Evolutionary conservation across 2,888 invertebrate genomes (phyloP).

Genomic region (Hypercompe scribonia): DNA sequence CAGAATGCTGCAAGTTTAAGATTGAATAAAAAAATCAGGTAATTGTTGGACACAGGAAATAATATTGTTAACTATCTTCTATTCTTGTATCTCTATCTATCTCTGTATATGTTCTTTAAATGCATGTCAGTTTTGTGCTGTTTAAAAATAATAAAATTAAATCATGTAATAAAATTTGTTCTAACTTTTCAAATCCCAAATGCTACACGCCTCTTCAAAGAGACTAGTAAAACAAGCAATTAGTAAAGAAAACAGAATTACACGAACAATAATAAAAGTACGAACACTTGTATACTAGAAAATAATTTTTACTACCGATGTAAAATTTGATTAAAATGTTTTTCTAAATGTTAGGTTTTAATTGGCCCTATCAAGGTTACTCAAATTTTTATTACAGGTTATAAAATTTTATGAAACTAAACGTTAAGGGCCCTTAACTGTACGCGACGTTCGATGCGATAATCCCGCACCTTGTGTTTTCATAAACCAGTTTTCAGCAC

Average conservation of each 20-base stretch:
- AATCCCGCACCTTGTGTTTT: too few relatives aligned
- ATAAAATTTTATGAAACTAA: neutral
- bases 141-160: neutral
- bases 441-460: too few relatives aligned
- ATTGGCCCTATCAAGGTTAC: neutral
- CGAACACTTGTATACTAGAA: neutral
- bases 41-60: too few relatives aligned
- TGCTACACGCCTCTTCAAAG: neutral
- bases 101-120: too few relatives aligned
- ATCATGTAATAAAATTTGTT: neutral
- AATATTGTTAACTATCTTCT: neutral
- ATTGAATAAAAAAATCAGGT: neutral
- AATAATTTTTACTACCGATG: neutral
- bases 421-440: neutral
- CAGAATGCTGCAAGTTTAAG: neutral
- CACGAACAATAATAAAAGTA: neutral
- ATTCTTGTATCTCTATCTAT: too few relatives aligned
- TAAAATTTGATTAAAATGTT: neutral
- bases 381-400: slow-evolving; percentile 5
- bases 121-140: neutral
- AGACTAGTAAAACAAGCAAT: neutral
- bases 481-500: too few relatives aligned
- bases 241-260: neutral
- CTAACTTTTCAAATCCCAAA: neutral
- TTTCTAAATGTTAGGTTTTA: neutral